phyloP scores from a whole-genome alignment of 1,140 invertebrate genomes.

The Plodia interpunctella region DNA sequence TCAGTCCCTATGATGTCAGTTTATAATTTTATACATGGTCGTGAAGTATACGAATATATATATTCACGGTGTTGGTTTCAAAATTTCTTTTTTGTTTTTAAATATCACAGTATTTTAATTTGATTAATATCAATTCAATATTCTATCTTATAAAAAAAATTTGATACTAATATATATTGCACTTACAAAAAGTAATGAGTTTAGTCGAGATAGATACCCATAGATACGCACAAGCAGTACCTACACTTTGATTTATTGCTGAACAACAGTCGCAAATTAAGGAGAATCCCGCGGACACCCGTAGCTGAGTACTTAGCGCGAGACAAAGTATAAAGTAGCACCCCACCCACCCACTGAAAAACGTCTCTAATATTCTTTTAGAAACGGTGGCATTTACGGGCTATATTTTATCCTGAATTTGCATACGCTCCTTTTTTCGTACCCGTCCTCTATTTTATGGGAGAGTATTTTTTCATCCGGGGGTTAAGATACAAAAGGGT shows the following conservation, averaged over 20 bases:
- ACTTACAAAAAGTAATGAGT: neutral
- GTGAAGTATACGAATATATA: no score
- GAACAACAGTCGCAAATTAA: constrained; percentile 71
- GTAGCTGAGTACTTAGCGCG: constrained; percentile 67
- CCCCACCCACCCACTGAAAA: constrained; percentile 77
- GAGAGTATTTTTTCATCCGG: constrained; percentile 75
- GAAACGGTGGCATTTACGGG: constrained; percentile 79
- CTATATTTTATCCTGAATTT: constrained; percentile 79
- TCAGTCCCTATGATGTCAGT: no score
- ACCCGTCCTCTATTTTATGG: constrained; percentile 75
- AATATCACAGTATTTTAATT: no score
- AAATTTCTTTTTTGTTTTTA: no score
- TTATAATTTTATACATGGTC: no score
- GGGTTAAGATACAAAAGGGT: constrained; percentile 78
- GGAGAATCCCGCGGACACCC: constrained; percentile 64
- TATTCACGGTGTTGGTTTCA: no score
- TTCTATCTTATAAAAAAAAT: no score
- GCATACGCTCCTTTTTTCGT: constrained; percentile 77
- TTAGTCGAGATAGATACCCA: neutral
- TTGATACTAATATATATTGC: no score
- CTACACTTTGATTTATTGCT: constrained; percentile 53
- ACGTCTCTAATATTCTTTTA: constrained; percentile 79
- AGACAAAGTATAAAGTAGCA: constrained; percentile 74
- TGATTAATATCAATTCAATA: no score
- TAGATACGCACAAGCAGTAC: constrained; percentile 5